Base-by-base conservation (phyloP, 2,888 invertebrate species). In the Melanostoma mellinum region DNA sequence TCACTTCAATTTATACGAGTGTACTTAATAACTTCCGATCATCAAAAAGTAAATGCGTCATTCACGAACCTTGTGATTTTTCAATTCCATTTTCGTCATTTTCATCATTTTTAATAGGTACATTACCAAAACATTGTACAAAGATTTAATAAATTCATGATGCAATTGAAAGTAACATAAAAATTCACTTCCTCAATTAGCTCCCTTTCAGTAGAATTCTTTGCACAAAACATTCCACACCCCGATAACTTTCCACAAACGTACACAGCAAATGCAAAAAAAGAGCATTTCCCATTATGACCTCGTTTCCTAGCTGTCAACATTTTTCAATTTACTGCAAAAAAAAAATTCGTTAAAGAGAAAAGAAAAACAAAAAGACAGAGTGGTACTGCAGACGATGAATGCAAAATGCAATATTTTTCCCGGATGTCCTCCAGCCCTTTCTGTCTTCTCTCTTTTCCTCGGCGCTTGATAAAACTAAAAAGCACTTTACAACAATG, bases 401-500 rank as follows among this genome's bases (percentile, higher is more conserved):
- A 58, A 42, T 75, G 42, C 38, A 36, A 35, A 9, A 10, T 10
- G 48, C 4, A 10, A 20, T 36, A 38, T n/a, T 58, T 35, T 42
- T 58, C 40, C 38, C 30, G 42, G 67, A 40, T 53, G 58, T 65
- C 79, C 68, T 74, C 44, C 10, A 36, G 60, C 42, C 33, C 53
- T n/a, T 46, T 30, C 38, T 10, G 3, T 10, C 6, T 10, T 46
- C 10, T 10, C 10, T 46, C 10, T 35, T 10, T 35, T 36, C 38
- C 32, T 38, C 20, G 20, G 20, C 20, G 20, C 20, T 20, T 20
- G 20, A 20, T 20, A 20, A 20, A 20, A 53, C 38, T 32, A 3
- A 50, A 63, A 74, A 61, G 55, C 61, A 74, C 55, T 60, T 48
- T 73, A 52, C 68, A 56, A 74, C 68, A 69, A 69, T 74, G 61